Evolutionary conservation across 2,888 invertebrate genomes (phyloP), one percentile per base, ranked within the genome.

Genomic region (Cheilosia soror): DNA sequence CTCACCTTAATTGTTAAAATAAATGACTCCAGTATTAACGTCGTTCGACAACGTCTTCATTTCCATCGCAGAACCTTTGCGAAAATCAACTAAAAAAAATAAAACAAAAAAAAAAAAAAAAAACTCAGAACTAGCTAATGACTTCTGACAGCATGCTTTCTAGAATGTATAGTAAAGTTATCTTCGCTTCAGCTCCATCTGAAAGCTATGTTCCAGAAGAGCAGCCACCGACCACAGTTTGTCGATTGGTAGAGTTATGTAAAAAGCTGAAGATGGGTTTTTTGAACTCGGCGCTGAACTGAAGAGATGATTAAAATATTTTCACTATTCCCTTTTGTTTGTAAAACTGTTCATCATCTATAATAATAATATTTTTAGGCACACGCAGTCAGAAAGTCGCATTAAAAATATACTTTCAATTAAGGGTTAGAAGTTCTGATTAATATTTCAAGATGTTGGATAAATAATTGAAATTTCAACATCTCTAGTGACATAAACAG

Each of bases 301-400:
- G 25, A 15, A 42, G 37, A 79, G 53, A 62, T 66, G 68, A 80
- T 80, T 62, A 73, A 57, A 75, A 49, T 75, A 57, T 73, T 80
- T 75, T 80, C 15, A 44, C 66, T 62, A 78, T 76, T 76, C 68
- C 42, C 76, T 68, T 66, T 76, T 76, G 62, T 77, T 82, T 42
- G 40, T 11, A 20, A 2, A 47, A 49, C 13, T n/a, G 27, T 53
- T 33, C 33, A 6, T 44, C 25, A 58, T 44, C 58, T 76, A 66
- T 65, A 47, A 49, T 20, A 57, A 51, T 11, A 25, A 77, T 44
- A 51, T 27, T 29, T 31, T 25, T 11, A 29, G 58, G 11, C 27
- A 49, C 37, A 60, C 27, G 49, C 11, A 37, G 11, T 1, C 37
- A 37, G 44, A 11, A 57, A 49, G 27, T 37, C 25, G 25, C 15